Base-by-base conservation (phyloP, 2,888 invertebrate genomes). In the Tryphoninae sp. region DNA sequence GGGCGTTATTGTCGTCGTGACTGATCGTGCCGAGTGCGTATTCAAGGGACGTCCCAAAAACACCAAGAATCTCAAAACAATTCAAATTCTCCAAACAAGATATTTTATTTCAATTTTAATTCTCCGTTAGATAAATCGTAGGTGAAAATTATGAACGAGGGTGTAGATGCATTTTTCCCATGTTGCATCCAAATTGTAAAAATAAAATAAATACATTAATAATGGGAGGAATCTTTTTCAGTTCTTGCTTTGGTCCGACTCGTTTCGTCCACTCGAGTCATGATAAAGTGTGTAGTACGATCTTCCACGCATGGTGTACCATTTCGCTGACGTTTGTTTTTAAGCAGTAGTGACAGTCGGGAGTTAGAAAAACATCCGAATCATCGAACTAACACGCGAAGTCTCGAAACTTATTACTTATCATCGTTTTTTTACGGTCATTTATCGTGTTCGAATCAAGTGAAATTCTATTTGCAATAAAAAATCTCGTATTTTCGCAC, bases 1-100 rank as follows among this genome's bases (percentile, higher is more conserved):
- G 8, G 59, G n/a, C 22, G 9, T 19, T 23, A 69, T 68, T 61
- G 76, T 62, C 53, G 61, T 40, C 69, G 49, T 67, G 42, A 59
- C 16, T 19, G 19, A 79, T 79, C 55, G 22, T 53, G 22, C 13
- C 73, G 11, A 62, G 73, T 73, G 40, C 26, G 45, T 7, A 9
- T 13, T 45, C 13, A 13, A 45, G 13, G 45, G 11, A 45, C 11
- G 45, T 45, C 11, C 11, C 45, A 45, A 13, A 45, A 13, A 45
- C 9, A 0, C 11, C 13, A 45, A 13, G 45, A 45, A 45, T 45
- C 13, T 45, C 3, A 45, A 45, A 45, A 45, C 9, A 45, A 9
- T 45, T 45, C 0, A 45, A 45, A 45, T 45, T 45, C 13, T 13
- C 11, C 2, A 13, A 45, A 45, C 33, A 33, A 33, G 0, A 33